Conservation (phyloP, 2,797 vertebrate genomes). For the Melanotaenia trifasciata region DNA sequence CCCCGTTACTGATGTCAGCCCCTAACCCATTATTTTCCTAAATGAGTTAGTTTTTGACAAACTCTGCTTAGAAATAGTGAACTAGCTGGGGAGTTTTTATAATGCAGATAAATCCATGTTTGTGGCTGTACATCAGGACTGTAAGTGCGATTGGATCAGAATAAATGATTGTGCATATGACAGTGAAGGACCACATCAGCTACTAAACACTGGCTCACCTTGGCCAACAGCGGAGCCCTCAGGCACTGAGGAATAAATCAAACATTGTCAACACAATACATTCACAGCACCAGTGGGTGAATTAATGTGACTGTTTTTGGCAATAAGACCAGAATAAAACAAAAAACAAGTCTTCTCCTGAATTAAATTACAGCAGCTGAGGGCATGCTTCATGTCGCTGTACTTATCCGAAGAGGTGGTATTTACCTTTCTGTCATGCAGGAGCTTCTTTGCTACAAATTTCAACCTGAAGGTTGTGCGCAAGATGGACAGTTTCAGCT, state of each 20-base stretch:
- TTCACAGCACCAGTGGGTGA: neutral
- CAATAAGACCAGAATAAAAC: neutral
- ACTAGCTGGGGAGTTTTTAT: neutral
- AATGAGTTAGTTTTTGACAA: neutral
- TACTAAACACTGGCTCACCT: neutral
- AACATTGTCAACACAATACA: neutral
- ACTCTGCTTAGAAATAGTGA: neutral
- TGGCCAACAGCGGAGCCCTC: neutral
- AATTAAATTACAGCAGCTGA: neutral
- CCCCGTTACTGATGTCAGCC: neutral
- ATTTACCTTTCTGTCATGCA: conserved; percentile 56
- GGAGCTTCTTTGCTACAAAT: conserved; percentile 94
- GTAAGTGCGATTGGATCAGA: neutral
- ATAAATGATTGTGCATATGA: neutral
- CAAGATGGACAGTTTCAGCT: conserved; percentile 78
- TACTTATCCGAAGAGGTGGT: neutral
- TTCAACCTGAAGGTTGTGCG: conserved; percentile 49
- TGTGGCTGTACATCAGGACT: neutral
- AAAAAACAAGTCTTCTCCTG: neutral
- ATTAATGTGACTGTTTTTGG: conserved; percentile 4
- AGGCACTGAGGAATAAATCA: conserved; percentile 1
- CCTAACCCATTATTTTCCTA: neutral
- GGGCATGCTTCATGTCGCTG: neutral
- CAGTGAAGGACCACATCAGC: neutral
- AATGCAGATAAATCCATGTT: neutral